Conservation (phyloP, 2,113 vertebrate species). For the Apistogramma diplotaenia region DNA sequence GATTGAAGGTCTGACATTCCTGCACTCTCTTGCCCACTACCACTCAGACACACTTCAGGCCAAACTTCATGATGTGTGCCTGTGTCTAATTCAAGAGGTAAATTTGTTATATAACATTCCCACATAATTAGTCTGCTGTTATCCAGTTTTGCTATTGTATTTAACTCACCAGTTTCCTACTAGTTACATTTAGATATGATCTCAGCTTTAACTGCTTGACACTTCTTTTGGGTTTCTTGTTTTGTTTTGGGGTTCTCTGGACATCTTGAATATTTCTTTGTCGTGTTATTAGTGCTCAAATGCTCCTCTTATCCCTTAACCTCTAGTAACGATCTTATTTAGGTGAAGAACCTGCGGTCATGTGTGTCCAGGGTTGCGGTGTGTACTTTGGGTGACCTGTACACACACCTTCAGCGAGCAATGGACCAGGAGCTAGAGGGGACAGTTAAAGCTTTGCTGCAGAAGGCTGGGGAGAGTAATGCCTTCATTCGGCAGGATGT, state of each 20-base stretch:
- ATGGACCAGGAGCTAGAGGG: slow-evolving; percentile 96
- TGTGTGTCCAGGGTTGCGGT: slow-evolving; percentile 92
- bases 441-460: slow-evolving; percentile 86
- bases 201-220: not conserved
- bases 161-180: not conserved
- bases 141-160: not conserved
- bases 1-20: slow-evolving; percentile 86
- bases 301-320: not conserved
- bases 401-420: slow-evolving; percentile 83
- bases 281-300: not conserved
- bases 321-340: not conserved
- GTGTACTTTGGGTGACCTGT: slow-evolving; percentile 88
- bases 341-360: slow-evolving; percentile 97
- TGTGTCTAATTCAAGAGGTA: slow-evolving; percentile 91
- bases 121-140: not conserved
- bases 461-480: slow-evolving; percentile 90
- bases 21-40: slow-evolving; percentile 86
- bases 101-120: not conserved
- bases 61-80: slow-evolving; percentile 87
- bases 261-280: not conserved
- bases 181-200: not conserved
- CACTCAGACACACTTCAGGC: slow-evolving; percentile 81
- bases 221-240: not conserved
- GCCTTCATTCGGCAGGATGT: slow-evolving; percentile 94
- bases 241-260: not conserved